Evolutionary conservation across 2,797 vertebrate genomes (phyloP).

Genomic region (Danio kyathit): DNA sequence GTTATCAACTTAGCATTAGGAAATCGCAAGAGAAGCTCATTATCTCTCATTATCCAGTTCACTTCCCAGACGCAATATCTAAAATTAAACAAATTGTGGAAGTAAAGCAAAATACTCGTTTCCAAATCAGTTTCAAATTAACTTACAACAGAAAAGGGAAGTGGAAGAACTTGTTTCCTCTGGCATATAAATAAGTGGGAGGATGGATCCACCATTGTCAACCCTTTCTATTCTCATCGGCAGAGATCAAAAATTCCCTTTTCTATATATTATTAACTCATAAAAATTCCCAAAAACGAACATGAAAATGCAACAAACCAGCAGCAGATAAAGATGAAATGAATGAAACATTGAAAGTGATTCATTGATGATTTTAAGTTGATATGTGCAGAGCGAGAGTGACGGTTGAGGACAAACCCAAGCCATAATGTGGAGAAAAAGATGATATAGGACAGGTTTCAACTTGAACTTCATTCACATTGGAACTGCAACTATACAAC

Average conservation of each 20-base stretch:
- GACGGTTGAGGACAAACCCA: constrained; percentile 10
- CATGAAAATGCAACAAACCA: not conserved
- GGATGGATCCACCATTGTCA: constrained; percentile 24
- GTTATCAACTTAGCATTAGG: not conserved
- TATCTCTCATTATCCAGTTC: not conserved
- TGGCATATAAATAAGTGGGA: constrained; percentile 65
- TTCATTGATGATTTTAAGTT: constrained; percentile 10
- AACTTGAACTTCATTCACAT: constrained; percentile 38
- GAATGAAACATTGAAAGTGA: constrained; percentile 11
- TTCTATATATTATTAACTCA: not conserved
- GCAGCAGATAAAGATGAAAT: not conserved
- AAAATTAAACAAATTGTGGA: constrained; percentile 24
- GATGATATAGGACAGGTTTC: constrained; percentile 3
- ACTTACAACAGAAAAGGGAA: constrained; percentile 24
- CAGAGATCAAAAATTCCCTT: constrained; percentile 1
- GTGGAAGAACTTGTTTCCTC: constrained; percentile 65
- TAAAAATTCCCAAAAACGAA: not conserved
- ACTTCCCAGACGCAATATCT: constrained; percentile 14
- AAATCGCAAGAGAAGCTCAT: constrained; percentile 32
- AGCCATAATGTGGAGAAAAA: not conserved
- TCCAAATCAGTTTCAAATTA: constrained; percentile 15
- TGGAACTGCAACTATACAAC: not conserved
- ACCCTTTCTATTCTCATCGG: not conserved
- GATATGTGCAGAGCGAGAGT: not conserved
- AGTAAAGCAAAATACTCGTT: constrained; percentile 22